Evolutionary conservation across 2,113 vertebrate species (phyloP).

Genomic region (Sterrhoptilus dennistouni): DNA sequence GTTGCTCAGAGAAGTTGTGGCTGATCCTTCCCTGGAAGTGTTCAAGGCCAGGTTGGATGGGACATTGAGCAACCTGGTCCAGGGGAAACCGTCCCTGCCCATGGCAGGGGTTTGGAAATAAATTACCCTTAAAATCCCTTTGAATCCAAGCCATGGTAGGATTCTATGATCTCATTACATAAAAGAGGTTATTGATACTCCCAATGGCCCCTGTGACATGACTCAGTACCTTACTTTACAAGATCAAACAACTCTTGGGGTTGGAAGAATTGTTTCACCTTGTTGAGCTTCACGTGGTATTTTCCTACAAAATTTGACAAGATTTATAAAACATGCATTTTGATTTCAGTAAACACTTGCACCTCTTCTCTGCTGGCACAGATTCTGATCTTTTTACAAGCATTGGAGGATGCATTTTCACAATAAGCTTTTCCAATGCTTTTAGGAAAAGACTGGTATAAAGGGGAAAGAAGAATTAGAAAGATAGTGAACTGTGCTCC

Average conservation of each 20-base stretch:
- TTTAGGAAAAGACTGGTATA: not conserved
- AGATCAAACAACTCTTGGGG: not conserved
- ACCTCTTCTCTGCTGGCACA: not conserved
- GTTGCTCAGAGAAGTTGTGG: not conserved
- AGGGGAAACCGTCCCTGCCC: not conserved
- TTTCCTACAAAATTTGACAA: not conserved
- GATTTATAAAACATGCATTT: not conserved
- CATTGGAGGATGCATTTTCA: not conserved
- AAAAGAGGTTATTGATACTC: not conserved
- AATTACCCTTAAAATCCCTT: not conserved
- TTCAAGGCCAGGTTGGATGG: not conserved
- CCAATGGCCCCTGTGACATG: not conserved
- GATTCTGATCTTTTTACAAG: not conserved
- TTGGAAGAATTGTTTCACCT: not conserved
- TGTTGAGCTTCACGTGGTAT: not conserved
- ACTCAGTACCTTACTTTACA: not conserved
- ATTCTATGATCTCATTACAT: not conserved
- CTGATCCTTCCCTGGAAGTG: not conserved
- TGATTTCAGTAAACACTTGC: not conserved
- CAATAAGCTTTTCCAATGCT: not conserved
- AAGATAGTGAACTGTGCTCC: not conserved
- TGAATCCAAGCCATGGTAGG: not conserved
- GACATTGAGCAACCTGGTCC: not conserved
- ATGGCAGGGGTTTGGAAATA: not conserved
- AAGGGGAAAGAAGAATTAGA: not conserved